Percentiles rank a stretch among this genome's conserved stretches.
Evolutionary conservation across 2,113 vertebrate genomes (phyloP).

Genomic region (Siniperca knerii): DNA sequence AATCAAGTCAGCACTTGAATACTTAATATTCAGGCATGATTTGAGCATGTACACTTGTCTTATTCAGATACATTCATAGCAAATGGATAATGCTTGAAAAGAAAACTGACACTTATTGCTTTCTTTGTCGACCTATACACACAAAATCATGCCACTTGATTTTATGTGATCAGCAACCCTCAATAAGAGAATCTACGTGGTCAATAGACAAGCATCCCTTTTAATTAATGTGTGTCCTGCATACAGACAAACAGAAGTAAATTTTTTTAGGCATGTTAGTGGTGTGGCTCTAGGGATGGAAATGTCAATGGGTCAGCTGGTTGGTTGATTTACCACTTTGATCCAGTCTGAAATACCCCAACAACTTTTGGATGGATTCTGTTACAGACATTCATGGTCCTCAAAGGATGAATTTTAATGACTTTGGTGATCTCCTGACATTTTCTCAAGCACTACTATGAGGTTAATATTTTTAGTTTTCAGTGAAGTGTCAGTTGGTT

Average conservation of each 20-base stretch:
- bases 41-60: neutral
- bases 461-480: neutral
- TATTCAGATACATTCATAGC: neutral
- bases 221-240: neutral
- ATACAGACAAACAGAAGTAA: neutral
- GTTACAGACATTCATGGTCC: neutral
- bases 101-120: neutral
- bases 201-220: neutral
- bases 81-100: neutral
- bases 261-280: neutral
- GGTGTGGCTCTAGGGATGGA: neutral
- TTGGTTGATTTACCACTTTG: neutral
- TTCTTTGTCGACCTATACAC: neutral
- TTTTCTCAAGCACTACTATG: too few relatives aligned
- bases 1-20: constrained; percentile 20
- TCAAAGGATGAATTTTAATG: neutral
- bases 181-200: neutral
- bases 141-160: neutral
- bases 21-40: neutral
- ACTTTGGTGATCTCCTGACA: neutral
- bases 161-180: neutral
- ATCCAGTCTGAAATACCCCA: neutral
- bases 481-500: too few relatives aligned
- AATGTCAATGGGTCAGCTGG: neutral
- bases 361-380: neutral